A percentile compares a stretch with the other conserved stretches of the same genome.
These are phyloP conservation scores for Dasypus novemcinctus DNA, from an alignment of 2,113 vertebrate species.

Conservation along the genomic window DNA sequence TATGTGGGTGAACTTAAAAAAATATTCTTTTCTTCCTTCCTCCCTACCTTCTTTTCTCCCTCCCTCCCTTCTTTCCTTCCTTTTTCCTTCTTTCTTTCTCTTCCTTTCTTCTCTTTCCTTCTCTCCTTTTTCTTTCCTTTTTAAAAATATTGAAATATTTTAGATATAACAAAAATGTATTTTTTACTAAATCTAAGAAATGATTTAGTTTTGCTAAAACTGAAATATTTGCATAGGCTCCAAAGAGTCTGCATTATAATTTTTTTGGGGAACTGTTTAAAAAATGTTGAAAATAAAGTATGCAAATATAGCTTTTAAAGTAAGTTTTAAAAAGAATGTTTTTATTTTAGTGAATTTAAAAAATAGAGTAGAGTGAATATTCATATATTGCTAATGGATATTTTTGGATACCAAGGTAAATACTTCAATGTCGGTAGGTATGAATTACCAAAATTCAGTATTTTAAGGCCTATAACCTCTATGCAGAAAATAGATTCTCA, in stretches of 20 bases:
- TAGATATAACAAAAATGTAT: neutral
- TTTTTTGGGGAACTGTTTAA: slow-evolving; percentile 36
- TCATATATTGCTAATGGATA: neutral
- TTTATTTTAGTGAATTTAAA: slow-evolving; percentile 41
- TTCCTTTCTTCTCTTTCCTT: neutral
- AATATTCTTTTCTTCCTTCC: neutral
- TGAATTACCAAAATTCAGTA: neutral
- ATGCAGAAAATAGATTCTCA: neutral
- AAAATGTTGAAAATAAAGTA: slow-evolving; percentile 28
- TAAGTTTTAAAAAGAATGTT: neutral
- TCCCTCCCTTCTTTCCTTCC: neutral
- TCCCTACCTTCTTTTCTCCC: neutral
- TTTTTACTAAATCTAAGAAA: neutral
- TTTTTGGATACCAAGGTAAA: slow-evolving; percentile 9
- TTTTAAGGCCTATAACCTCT: neutral
- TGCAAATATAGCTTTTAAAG: neutral
- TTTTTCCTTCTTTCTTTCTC: neutral
- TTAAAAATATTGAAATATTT: slow-evolving; percentile 11
- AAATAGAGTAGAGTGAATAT: neutral
- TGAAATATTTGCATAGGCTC: neutral
- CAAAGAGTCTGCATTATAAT: neutral
- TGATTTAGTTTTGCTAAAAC: slow-evolving; percentile 26
- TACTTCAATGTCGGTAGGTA: neutral
- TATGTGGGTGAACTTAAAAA: neutral
- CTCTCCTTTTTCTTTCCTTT: neutral